Evolutionary conservation across 2,113 vertebrate genomes (phyloP).

Genomic region (Ceyx margarethae): DNA sequence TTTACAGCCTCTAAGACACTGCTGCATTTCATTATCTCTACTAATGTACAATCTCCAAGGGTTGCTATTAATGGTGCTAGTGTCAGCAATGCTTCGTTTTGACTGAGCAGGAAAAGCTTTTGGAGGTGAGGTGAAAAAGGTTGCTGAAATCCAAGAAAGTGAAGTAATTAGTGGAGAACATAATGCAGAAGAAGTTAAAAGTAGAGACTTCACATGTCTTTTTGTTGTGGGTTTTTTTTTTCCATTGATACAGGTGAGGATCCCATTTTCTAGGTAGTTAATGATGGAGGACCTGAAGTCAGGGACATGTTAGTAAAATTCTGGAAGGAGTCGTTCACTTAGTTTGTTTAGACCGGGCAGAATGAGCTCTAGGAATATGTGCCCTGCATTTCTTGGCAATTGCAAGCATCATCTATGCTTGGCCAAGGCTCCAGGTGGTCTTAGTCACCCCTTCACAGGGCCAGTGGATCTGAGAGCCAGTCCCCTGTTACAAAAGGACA

Average conservation of each 20-base stretch:
- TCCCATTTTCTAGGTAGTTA: not conserved
- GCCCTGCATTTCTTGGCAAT: not conserved
- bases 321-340: not conserved
- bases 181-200: not conserved
- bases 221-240: not conserved
- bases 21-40: not conserved
- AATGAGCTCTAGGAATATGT: not conserved
- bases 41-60: not conserved
- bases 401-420: not conserved
- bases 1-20: not conserved
- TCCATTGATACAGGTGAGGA: not conserved
- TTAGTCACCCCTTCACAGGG: not conserved
- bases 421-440: not conserved
- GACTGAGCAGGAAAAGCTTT: not conserved
- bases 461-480: not conserved
- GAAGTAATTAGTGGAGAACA: not conserved
- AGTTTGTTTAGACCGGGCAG: not conserved
- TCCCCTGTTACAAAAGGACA: not conserved
- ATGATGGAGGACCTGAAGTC: not conserved
- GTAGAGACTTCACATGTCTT: not conserved
- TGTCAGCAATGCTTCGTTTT: not conserved
- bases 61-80: not conserved
- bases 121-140: not conserved
- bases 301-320: not conserved
- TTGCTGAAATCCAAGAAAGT: not conserved